These are phyloP conservation scores for zebrafish (Danio rerio) DNA, from an alignment of 2,113 vertebrate genomes.

Conservation along the genomic window GRCz12tu NC_133199.1:20752501-20753000, in stretches of 20 bases:
- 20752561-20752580: too few species aligned
- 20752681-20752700: constrained; percentile 9
- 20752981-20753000: constrained; percentile 40
- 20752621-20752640: too few species aligned
- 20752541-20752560: too few species aligned
- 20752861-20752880: constrained; percentile 36
- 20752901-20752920: constrained; percentile 38
- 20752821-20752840: constrained; percentile 23
- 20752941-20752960: neutral
- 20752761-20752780: constrained; percentile 50
- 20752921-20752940: constrained; percentile 4
- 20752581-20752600: too few species aligned
- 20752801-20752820: constrained; percentile 49
- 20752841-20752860: constrained; percentile 43
- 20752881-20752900: constrained; percentile 37
- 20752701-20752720: neutral
- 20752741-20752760: constrained; percentile 35
- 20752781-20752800: constrained; percentile 52
- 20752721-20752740: constrained; percentile 57
- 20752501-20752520: too few species aligned
- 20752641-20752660: neutral
- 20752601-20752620: too few species aligned
- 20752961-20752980: constrained; percentile 36
- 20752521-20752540: too few species aligned
- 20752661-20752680: neutral